These are phyloP conservation scores for Polyommatus iphigenia DNA, from an alignment of 2,888 invertebrate species.

Conservation along the genomic window DNA sequence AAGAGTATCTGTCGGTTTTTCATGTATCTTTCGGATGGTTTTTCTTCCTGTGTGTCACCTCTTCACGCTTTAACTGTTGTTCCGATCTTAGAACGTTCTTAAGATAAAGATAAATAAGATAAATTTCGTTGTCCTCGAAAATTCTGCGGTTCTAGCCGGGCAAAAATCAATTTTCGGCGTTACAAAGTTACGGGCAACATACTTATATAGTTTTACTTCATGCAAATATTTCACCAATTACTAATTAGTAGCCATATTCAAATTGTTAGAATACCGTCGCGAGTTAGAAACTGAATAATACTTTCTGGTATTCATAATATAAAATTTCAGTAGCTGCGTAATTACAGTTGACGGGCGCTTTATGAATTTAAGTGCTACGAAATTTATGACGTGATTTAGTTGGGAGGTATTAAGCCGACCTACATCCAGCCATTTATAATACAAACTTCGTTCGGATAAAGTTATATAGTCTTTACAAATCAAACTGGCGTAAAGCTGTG, in stretches of 20 bases:
- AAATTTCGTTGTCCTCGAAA: too few species aligned
- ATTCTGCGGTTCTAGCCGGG: too few species aligned
- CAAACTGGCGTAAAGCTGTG: neutral
- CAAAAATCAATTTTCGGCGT: too few species aligned
- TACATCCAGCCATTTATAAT: slow-evolving; percentile 39
- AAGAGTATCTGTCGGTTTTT: too few species aligned
- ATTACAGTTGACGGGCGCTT: slow-evolving; percentile 41
- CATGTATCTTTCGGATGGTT: too few species aligned
- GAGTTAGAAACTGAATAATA: slow-evolving; percentile 29
- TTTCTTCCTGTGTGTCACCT: too few species aligned
- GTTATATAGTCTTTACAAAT: slow-evolving; percentile 27
- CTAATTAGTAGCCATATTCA: neutral
- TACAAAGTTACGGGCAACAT: too few species aligned
- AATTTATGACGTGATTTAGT: slow-evolving; percentile 42
- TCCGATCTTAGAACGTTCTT: too few species aligned
- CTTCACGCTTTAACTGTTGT: too few species aligned
- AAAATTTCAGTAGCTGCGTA: slow-evolving; percentile 38
- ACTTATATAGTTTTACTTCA: neutral
- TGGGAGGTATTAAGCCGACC: slow-evolving; percentile 39
- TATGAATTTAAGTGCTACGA: slow-evolving; percentile 42
- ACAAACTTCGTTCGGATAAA: slow-evolving; percentile 36
- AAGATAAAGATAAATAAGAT: too few species aligned
- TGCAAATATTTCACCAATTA: neutral
- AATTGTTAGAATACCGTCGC: neutral
- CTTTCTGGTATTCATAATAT: slow-evolving; percentile 24